Conservation (phyloP, 2,797 vertebrate species). For the Bovichtus variegatus region DNA sequence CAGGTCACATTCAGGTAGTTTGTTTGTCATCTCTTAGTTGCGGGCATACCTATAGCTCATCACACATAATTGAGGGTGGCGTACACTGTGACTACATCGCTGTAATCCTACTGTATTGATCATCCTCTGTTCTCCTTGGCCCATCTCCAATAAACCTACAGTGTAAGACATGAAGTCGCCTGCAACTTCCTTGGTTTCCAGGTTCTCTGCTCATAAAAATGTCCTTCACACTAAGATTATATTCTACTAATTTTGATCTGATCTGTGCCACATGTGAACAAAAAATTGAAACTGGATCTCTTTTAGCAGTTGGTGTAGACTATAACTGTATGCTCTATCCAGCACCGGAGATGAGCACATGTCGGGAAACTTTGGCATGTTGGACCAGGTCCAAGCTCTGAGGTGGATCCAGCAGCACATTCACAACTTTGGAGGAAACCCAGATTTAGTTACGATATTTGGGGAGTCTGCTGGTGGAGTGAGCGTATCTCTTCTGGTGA, state of each 20-base stretch:
- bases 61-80: no score
- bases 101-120: no score
- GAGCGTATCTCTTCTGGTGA: slow-evolving; percentile 82
- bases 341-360: slow-evolving; percentile 83
- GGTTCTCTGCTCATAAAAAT: no score
- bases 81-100: no score
- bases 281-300: background rate
- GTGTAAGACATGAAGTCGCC: no score
- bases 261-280: background rate
- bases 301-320: background rate
- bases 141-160: no score
- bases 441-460: slow-evolving; percentile 83
- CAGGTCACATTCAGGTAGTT: no score
- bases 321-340: slow-evolving; percentile 21
- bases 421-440: slow-evolving; percentile 84
- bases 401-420: slow-evolving; percentile 86
- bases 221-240: background rate
- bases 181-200: no score
- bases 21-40: no score
- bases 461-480: slow-evolving; percentile 86
- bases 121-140: no score
- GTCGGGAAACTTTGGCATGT: slow-evolving; percentile 82
- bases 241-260: background rate
- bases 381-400: slow-evolving; percentile 85
- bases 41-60: no score